Base-by-base conservation (phyloP, 2,113 vertebrate species). In the Oncorhynchus tshawytscha region DNA sequence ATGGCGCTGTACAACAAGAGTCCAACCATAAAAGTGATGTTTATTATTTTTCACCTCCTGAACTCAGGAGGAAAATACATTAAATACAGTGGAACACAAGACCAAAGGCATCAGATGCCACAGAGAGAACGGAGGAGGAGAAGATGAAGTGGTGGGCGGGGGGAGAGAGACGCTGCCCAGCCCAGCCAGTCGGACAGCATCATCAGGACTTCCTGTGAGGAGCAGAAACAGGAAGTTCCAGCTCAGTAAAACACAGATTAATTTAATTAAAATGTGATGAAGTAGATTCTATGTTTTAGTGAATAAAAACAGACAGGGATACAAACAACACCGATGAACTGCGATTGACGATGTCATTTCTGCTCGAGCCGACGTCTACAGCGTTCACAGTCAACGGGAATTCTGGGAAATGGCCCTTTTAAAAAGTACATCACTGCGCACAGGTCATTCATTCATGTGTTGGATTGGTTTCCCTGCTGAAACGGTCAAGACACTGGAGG, bases 11-110 rank as follows among this genome's bases (percentile, higher is more conserved):
- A 76, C 75, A 1, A 49, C 48, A 71, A 25, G 64, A 68, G n/a
- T 9, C 59, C n/a, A 54, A 71, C 64, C 13, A 34, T 16, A 39
- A 77, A 27, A 54, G 48, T 72, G 16, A 60, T 70, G 34, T 54
- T 34, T 31, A 9, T 73, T 73, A 9, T 73, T 73, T 73, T 29
- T 27, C 2, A 15, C 51, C 57, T 34, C 70, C 77, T 59, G 16
- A 72, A 74, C 86, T 81, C 79, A 57, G 27, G 73, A 85, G 70
- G 71, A 66, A 67, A 29, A 34, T 6, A 34, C 67, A 84, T 89
- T 93, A 93, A 92, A 91, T 91, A 92, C 89, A 91, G 71, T 81
- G 62, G 74, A 87, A 91, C 87, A 90, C 72, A 48, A 88, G 18
- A 88, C 83, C 67, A 70, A 6, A 70, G 29, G 86, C 79, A 84